Evolutionary conservation across 1,140 invertebrate species (phyloP).

Genomic region (Alviniconcha marisindica): DNA sequence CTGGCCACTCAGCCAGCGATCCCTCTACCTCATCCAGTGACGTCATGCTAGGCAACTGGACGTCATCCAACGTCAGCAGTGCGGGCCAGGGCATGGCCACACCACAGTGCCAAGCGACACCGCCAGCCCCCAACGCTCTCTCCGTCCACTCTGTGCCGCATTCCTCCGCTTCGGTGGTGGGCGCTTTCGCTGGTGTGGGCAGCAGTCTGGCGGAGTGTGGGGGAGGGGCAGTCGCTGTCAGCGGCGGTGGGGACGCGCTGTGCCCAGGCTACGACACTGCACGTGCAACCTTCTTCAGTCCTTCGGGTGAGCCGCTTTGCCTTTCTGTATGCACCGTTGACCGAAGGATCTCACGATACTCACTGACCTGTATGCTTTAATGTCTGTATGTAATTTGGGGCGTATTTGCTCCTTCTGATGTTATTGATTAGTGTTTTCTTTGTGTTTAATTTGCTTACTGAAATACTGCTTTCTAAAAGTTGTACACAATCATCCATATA

Average conservation of each 20-base stretch:
- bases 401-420: too few species aligned
- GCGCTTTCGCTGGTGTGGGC: background rate
- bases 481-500: too few species aligned
- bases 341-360: too few species aligned
- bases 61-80: background rate
- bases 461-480: too few species aligned
- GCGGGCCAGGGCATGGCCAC: background rate
- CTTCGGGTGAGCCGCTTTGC: conserved; percentile 8
- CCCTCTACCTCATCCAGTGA: conserved; percentile 5
- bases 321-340: too few species aligned
- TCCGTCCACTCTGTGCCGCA: background rate
- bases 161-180: background rate
- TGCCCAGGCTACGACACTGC: background rate
- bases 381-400: too few species aligned
- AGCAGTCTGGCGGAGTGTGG: background rate
- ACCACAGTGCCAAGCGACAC: background rate
- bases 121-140: background rate
- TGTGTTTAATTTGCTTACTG: too few species aligned
- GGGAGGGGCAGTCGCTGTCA: background rate
- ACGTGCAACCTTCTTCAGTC: conserved; percentile 16
- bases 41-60: background rate
- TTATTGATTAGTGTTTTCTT: too few species aligned
- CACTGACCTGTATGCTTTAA: too few species aligned
- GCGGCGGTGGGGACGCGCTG: background rate
- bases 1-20: background rate